Conservation (phyloP, 37 sponge, comb jelly and placozoan species). For the Bolinopsis microptera region DNA sequence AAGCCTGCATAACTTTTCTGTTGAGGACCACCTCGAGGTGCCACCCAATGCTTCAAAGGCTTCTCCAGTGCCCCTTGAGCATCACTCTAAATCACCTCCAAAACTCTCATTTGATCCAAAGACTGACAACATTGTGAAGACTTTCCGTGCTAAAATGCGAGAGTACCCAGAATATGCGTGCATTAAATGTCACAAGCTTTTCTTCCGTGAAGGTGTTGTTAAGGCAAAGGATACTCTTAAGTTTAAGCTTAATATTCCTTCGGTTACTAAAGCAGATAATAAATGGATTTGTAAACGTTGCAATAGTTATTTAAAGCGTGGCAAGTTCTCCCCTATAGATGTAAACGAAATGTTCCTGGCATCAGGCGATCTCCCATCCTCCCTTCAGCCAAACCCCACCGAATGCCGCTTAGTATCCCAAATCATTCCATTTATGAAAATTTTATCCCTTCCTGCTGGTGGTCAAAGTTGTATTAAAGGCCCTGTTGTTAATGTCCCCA, state of each 20-base stretch:
- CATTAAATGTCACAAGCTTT: neutral
- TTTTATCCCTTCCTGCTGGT: neutral
- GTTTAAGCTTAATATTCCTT: neutral
- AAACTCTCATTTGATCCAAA: too few relatives aligned
- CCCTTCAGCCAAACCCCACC: neutral
- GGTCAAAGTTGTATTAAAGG: neutral
- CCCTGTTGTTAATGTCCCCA: neutral
- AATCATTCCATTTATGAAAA: constrained; percentile 12
- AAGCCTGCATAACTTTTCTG: too few relatives aligned
- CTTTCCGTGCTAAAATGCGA: neutral
- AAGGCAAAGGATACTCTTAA: neutral
- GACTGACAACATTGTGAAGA: neutral
- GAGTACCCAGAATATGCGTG: neutral
- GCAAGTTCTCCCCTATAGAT: neutral
- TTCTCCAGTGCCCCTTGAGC: too few relatives aligned
- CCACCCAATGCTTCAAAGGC: too few relatives aligned
- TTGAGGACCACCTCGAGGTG: too few relatives aligned
- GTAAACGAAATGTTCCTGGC: neutral
- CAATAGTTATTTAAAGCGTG: neutral
- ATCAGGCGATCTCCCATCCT: neutral
- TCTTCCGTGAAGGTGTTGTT: neutral
- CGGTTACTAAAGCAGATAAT: neutral
- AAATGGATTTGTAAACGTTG: neutral
- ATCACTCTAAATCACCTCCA: neutral
- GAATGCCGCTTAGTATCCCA: neutral